phyloP scores from a whole-genome alignment of 2,888 invertebrate genomes.

The Caenorhabditis becei region DNA sequence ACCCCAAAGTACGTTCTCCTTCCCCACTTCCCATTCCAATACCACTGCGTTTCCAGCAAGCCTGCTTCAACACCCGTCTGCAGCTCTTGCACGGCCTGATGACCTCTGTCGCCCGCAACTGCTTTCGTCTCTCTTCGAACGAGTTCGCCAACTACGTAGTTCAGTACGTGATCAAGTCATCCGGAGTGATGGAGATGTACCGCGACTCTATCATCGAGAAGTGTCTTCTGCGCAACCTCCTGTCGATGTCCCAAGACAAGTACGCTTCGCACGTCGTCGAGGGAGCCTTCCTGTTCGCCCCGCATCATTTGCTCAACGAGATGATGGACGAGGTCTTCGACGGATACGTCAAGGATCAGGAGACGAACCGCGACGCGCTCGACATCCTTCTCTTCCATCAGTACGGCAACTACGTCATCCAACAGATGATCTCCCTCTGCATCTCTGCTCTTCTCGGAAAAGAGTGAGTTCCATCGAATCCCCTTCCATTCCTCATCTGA shows the following conservation, averaged over 20 bases:
- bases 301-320: slow-evolving; percentile 55
- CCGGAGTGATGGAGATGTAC: slow-evolving; percentile 63
- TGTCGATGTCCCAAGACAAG: slow-evolving; percentile 76
- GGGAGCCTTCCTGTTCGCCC: slow-evolving; percentile 70
- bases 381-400: slow-evolving; percentile 78
- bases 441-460: slow-evolving; percentile 53
- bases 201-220: slow-evolving; percentile 70
- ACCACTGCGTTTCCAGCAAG: slow-evolving; percentile 33
- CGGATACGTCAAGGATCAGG: slow-evolving; percentile 68
- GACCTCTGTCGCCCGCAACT: slow-evolving; percentile 54
- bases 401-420: slow-evolving; percentile 79
- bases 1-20: slow-evolving; percentile 44
- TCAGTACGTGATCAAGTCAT: slow-evolving; percentile 71
- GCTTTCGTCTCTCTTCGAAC: slow-evolving; percentile 65
- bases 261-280: slow-evolving; percentile 78
- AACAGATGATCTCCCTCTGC: slow-evolving; percentile 73
- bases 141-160: slow-evolving; percentile 79
- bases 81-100: slow-evolving; percentile 51
- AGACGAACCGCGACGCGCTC: slow-evolving; percentile 67
- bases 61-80: slow-evolving; percentile 43
- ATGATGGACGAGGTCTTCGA: slow-evolving; percentile 74
- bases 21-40: slow-evolving; percentile 27
- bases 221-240: slow-evolving; percentile 72
- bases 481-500: background rate
- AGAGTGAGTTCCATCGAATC: slow-evolving; percentile 33